A percentile compares a stretch with the other conserved stretches of the same genome.
Conservation (phyloP, 1,140 invertebrate species). For the Aradophagus sp. region DNA sequence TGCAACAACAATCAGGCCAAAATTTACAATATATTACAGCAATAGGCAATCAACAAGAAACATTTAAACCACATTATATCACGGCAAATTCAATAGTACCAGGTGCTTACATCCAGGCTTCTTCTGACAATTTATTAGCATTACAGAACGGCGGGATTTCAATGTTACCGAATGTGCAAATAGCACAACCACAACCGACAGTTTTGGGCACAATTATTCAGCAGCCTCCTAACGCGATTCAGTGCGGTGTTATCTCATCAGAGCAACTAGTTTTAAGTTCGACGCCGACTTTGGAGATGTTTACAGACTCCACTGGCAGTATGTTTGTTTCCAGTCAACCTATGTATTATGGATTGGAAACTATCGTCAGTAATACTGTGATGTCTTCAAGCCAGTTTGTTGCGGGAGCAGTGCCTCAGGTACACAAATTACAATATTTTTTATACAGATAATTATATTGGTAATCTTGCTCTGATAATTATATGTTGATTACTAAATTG, state of each 20-base stretch:
- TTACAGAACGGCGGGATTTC: conserved; percentile 79
- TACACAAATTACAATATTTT: neutral
- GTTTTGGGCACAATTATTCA: conserved; percentile 80
- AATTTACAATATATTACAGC: conserved; percentile 83
- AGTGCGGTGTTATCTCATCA: conserved; percentile 76
- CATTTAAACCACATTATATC: conserved; percentile 78
- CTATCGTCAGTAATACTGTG: conserved; percentile 88
- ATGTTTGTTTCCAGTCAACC: conserved; percentile 83
- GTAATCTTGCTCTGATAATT: too few relatives aligned
- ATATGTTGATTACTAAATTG: too few relatives aligned
- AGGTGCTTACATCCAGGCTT: conserved; percentile 79
- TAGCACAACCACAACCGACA: conserved; percentile 73
- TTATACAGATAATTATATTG: too few relatives aligned
- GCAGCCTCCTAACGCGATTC: conserved; percentile 75
- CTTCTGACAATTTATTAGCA: conserved; percentile 77
- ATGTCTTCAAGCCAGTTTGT: conserved; percentile 90
- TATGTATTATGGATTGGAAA: conserved; percentile 87
- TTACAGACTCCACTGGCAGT: conserved; percentile 79
- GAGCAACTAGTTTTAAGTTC: conserved; percentile 80
- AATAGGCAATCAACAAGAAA: conserved; percentile 76
- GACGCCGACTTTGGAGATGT: conserved; percentile 81
- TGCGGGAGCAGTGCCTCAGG: conserved; percentile 81
- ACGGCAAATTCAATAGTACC: conserved; percentile 77
- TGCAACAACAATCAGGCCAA: conserved; percentile 80
- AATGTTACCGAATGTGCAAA: conserved; percentile 76